Percentiles rank a stretch among this genome's conserved stretches.
These are phyloP conservation scores for Pachliopta kotzebuea DNA, from an alignment of 2,888 invertebrate species.

Conservation along the genomic window DNA sequence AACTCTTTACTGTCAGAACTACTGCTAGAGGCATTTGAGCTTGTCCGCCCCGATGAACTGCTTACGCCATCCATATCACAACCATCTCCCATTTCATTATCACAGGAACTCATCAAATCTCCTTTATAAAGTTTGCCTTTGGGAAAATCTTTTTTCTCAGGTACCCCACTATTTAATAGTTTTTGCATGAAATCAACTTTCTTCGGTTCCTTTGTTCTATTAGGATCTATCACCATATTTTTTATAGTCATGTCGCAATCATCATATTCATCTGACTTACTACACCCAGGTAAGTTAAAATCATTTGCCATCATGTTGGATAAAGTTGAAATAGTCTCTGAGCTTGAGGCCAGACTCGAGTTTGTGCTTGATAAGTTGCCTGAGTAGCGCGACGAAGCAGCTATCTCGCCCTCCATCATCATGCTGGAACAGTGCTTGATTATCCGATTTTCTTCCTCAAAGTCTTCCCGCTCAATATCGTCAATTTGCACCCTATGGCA, in stretches of 20 bases:
- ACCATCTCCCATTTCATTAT: slow-evolving; percentile 47
- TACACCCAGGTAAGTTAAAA: slow-evolving; percentile 64
- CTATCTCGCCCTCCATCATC: slow-evolving; percentile 61
- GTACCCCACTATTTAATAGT: slow-evolving; percentile 57
- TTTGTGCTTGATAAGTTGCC: slow-evolving; percentile 61
- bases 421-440: slow-evolving; percentile 66
- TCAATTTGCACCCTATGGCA: slow-evolving; percentile 59
- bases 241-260: slow-evolving; percentile 65
- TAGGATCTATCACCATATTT: slow-evolving; percentile 49
- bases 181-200: slow-evolving; percentile 73
- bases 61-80: slow-evolving; percentile 49
- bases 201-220: slow-evolving; percentile 41
- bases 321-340: slow-evolving; percentile 66
- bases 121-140: slow-evolving; percentile 71
- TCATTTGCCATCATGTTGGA: slow-evolving; percentile 54
- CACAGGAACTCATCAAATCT: slow-evolving; percentile 48
- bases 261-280: slow-evolving; percentile 55
- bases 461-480: slow-evolving; percentile 69
- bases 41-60: slow-evolving; percentile 58
- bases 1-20: slow-evolving; percentile 66
- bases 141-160: slow-evolving; percentile 66
- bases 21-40: slow-evolving; percentile 65
- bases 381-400: slow-evolving; percentile 51
- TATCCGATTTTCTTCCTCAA: slow-evolving; percentile 71
- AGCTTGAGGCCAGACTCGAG: slow-evolving; percentile 65